Conservation (phyloP, 2,797 vertebrate species). For the Cichlasoma orientale region DNA sequence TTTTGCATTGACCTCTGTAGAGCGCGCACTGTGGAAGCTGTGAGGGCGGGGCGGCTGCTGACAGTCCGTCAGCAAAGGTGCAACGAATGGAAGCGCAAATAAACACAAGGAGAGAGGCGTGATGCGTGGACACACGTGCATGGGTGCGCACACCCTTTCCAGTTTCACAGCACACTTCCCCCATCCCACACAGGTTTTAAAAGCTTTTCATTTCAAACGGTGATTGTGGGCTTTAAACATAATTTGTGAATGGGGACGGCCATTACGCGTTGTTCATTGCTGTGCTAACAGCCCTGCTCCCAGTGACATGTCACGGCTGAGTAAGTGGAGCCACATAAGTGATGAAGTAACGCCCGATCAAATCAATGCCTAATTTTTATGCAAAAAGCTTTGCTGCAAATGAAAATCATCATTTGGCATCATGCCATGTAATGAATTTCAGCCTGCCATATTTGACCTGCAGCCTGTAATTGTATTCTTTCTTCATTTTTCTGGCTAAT, state of each 20-base stretch:
- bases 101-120: constrained; percentile 10
- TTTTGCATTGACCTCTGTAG: constrained; percentile 60
- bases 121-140: not conserved
- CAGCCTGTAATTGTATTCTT: constrained; percentile 10
- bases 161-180: constrained; percentile 9
- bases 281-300: constrained; percentile 49
- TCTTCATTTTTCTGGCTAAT: not conserved
- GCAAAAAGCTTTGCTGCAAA: constrained; percentile 45
- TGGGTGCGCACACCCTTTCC: not conserved
- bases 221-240: constrained; percentile 46
- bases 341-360: constrained; percentile 44
- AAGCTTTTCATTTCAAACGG: constrained; percentile 55
- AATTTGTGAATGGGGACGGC: constrained; percentile 36
- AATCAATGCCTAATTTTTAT: constrained; percentile 50
- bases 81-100: constrained; percentile 32
- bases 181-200: constrained; percentile 30
- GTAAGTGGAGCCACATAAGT: constrained; percentile 46
- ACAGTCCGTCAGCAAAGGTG: constrained; percentile 54
- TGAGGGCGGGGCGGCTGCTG: constrained; percentile 16
- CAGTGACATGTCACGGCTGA: constrained; percentile 54
- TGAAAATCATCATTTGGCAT: constrained; percentile 44
- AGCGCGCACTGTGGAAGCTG: constrained; percentile 11
- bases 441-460: constrained; percentile 13
- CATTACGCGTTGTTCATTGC: constrained; percentile 51
- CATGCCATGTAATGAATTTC: constrained; percentile 40